A percentile compares a stretch with the other conserved stretches of the same genome.
phyloP scores from a whole-genome alignment of 2,888 invertebrate species.

The Poecilus cupreus region DNA sequence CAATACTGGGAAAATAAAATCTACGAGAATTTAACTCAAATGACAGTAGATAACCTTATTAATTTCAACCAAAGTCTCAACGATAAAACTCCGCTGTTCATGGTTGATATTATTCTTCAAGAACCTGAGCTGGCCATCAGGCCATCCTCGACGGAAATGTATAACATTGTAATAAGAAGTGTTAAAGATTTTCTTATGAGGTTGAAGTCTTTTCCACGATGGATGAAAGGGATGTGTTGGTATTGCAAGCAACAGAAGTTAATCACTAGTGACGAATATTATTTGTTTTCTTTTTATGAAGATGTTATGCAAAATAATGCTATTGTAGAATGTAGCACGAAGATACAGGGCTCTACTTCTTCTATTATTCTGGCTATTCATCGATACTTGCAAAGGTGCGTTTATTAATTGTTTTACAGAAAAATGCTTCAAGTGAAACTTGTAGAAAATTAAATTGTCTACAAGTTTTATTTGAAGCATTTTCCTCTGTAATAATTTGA shows the following conservation, averaged over 20 bases:
- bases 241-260: constrained; percentile 80
- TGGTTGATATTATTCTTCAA: constrained; percentile 85
- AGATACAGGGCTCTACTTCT: constrained; percentile 81
- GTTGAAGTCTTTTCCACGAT: constrained; percentile 85
- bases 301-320: constrained; percentile 84
- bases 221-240: constrained; percentile 89
- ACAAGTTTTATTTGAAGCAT: too few relatives aligned
- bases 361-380: constrained; percentile 80
- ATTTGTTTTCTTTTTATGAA: constrained; percentile 85
- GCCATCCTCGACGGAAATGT: constrained; percentile 85
- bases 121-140: constrained; percentile 85
- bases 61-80: constrained; percentile 79
- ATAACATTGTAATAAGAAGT: constrained; percentile 84
- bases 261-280: constrained; percentile 77
- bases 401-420: constrained; percentile 25
- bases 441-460: too few relatives aligned
- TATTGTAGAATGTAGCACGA: constrained; percentile 80
- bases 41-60: constrained; percentile 83
- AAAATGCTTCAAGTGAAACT: too few relatives aligned
- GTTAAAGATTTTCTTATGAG: constrained; percentile 86
- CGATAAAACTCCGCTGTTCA: constrained; percentile 79
- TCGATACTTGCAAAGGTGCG: constrained; percentile 77
- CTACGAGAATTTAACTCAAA: constrained; percentile 80
- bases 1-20: constrained; percentile 88
- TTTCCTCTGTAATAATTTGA: too few relatives aligned